These are phyloP conservation scores for Drosophila greeni DNA, from an alignment of 2,888 invertebrate genomes.

Conservation along the genomic window DNA sequence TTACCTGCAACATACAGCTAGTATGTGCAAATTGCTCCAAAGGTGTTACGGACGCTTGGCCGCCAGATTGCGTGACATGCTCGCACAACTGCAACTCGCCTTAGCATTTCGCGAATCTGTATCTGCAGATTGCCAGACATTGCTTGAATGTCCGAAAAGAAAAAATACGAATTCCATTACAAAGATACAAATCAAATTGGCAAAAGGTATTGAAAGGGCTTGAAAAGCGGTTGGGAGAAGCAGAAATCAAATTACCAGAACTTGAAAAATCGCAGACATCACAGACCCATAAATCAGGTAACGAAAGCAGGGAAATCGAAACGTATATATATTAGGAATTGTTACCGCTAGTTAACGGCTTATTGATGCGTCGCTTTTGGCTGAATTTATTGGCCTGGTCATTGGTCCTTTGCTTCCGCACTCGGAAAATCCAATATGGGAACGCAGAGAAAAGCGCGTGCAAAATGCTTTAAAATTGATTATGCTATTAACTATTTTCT, in stretches of 20 bases:
- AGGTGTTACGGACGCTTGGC: neutral
- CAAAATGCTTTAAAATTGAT: conserved; percentile 18
- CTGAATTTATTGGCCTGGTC: conserved; percentile 67
- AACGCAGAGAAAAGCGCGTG: conserved; percentile 5
- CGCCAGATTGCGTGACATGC: conserved; percentile 16
- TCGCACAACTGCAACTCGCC: conserved; percentile 21
- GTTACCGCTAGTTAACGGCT: conserved; percentile 74
- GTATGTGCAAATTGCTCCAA: neutral
- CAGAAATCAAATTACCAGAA: conserved; percentile 68
- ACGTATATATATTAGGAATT: conserved; percentile 60
- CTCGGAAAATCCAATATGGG: conserved; percentile 26
- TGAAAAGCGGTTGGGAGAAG: conserved; percentile 31
- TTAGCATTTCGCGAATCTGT: conserved; percentile 22
- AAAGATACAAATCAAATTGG: conserved; percentile 70
- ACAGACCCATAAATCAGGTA: conserved; percentile 67
- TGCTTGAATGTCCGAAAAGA: conserved; percentile 37
- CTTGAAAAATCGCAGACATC: conserved; percentile 73
- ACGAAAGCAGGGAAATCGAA: conserved; percentile 25
- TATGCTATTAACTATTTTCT: conserved; percentile 2
- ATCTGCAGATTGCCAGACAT: conserved; percentile 50
- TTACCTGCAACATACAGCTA: neutral
- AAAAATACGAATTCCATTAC: conserved; percentile 61
- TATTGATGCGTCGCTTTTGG: conserved; percentile 71
- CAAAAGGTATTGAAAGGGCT: conserved; percentile 46
- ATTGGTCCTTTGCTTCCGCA: conserved; percentile 40